These are phyloP conservation scores for Hirtodrosophila trivittata DNA, from an alignment of 2,888 invertebrate genomes.

Conservation along the genomic window DNA sequence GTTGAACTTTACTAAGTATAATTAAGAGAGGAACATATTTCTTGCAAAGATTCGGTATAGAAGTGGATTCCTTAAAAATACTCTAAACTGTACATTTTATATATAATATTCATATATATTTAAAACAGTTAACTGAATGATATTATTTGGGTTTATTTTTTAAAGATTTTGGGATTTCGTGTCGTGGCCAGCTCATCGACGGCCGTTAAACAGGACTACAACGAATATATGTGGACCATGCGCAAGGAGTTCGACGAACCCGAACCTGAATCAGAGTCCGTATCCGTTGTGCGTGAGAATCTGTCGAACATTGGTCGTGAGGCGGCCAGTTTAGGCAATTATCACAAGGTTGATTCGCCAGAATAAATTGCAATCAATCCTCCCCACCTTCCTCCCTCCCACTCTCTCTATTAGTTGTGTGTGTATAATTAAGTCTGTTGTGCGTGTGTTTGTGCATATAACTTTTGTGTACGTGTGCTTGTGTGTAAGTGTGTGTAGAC, in stretches of 20 bases:
- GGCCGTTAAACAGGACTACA: conserved; percentile 93
- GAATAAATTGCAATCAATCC: conserved; percentile 74
- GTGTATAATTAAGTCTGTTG: conserved; percentile 21
- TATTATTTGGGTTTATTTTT: conserved; percentile 9
- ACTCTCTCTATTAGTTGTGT: conserved; percentile 35
- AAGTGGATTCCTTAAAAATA: too few relatives aligned
- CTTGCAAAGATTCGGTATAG: too few relatives aligned
- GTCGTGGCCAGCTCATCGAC: conserved; percentile 94
- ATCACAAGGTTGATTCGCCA: conserved; percentile 83
- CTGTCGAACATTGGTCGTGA: conserved; percentile 87
- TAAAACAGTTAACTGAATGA: too few relatives aligned
- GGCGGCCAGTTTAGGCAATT: conserved; percentile 82
- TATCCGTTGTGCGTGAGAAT: conserved; percentile 86
- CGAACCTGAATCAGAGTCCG: conserved; percentile 86
- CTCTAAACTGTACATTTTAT: too few relatives aligned
- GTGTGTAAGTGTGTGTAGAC: conserved; percentile 21
- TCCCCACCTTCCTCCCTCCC: conserved; percentile 2
- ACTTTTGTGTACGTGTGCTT: conserved; percentile 18
- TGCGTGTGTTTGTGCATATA: conserved; percentile 21
- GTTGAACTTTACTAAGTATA: neutral
- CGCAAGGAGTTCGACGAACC: conserved; percentile 91
- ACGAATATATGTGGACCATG: conserved; percentile 97
- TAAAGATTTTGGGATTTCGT: conserved; percentile 91
- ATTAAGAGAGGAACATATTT: too few relatives aligned
- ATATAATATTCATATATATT: too few relatives aligned